Evolutionary conservation across 2,113 vertebrate species (phyloP).

Genomic region (Dasypus novemcinctus): DNA sequence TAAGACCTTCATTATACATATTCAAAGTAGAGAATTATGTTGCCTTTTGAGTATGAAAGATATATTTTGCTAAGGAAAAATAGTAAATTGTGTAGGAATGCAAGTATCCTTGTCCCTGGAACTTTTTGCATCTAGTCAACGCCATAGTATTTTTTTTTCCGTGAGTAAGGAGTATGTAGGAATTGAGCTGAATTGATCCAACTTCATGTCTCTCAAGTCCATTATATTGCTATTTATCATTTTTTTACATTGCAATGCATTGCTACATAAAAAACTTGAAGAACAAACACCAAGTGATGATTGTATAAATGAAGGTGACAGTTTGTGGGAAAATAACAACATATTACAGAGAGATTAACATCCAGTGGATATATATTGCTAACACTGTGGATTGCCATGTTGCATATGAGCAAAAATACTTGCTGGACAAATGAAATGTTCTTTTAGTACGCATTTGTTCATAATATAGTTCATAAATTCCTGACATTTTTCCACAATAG

Average conservation of each 20-base stretch:
- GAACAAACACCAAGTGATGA: neutral
- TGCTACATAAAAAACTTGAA: neutral
- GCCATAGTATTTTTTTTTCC: neutral
- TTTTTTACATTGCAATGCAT: neutral
- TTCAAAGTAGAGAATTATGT: neutral
- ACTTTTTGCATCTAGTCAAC: neutral
- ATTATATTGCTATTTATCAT: neutral
- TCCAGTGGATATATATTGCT: neutral
- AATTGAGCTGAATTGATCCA: neutral
- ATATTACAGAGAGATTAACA: neutral
- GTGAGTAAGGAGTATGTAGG: neutral
- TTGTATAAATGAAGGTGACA: neutral
- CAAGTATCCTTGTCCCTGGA: neutral
- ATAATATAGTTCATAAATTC: neutral
- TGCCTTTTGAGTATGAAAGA: neutral
- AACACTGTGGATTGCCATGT: neutral
- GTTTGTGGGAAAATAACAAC: neutral
- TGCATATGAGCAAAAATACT: neutral
- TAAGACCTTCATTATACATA: rapidly evolving
- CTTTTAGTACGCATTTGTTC: neutral
- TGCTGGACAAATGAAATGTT: neutral
- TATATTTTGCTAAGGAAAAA: neutral
- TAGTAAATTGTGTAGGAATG: too few relatives aligned
- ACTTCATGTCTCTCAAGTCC: neutral
- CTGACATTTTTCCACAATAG: neutral